Conservation (phyloP, 2,113 vertebrate species). For the Nothobranchius kuhntae region DNA sequence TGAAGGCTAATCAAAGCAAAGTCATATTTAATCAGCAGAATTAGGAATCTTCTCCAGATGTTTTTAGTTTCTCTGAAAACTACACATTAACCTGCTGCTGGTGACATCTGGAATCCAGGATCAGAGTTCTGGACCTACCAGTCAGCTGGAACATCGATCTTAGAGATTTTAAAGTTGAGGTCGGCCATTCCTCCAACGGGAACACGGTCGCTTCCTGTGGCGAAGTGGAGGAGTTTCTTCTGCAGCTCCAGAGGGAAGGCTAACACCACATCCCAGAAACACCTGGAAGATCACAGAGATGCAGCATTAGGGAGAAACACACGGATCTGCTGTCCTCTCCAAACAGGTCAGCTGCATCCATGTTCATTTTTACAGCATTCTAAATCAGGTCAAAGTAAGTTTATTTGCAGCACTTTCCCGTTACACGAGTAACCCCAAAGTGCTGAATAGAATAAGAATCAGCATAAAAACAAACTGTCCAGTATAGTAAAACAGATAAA, state of each 20-base stretch:
- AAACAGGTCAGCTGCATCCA: no score
- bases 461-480: no score
- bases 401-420: no score
- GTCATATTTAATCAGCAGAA: not conserved
- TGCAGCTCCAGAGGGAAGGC: slow-evolving; percentile 92
- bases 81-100: not conserved
- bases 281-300: slow-evolving; percentile 40
- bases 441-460: no score
- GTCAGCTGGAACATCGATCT: slow-evolving; percentile 91
- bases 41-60: not conserved
- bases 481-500: no score
- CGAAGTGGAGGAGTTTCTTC: slow-evolving; percentile 95
- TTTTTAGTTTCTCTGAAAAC: not conserved
- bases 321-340: no score
- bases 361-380: no score
- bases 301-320: no score
- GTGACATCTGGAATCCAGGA: not conserved
- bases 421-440: no score
- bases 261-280: slow-evolving; percentile 96
- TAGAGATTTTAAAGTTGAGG: slow-evolving; percentile 96
- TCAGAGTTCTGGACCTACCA: slow-evolving; percentile 78
- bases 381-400: not conserved
- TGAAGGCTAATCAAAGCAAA: no score
- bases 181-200: slow-evolving; percentile 95
- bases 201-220: slow-evolving; percentile 94